Evolutionary conservation across 2,797 vertebrate species (phyloP).

Genomic region (Nyctibius grandis): DNA sequence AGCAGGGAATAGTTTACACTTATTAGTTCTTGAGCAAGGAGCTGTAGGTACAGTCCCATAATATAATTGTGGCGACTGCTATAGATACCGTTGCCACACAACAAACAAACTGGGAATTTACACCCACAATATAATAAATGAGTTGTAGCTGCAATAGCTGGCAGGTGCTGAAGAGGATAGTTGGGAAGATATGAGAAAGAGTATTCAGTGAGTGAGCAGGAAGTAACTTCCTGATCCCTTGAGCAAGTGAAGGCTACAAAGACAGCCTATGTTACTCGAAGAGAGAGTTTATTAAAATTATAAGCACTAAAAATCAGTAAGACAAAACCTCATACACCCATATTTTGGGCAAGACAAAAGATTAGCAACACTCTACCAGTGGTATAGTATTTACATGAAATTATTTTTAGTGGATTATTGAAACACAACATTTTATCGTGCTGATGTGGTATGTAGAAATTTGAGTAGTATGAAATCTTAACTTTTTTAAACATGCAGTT

Average conservation of each 20-base stretch:
- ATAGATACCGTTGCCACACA: neutral
- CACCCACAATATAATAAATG: neutral
- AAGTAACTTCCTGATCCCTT: neutral
- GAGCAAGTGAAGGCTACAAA: neutral
- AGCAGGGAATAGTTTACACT: neutral
- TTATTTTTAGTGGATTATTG: neutral
- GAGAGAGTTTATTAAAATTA: neutral
- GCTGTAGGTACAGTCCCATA: neutral
- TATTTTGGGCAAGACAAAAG: neutral
- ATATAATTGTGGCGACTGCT: neutral
- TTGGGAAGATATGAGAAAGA: neutral
- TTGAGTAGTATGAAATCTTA: neutral
- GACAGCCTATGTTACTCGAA: neutral
- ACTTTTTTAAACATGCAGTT: neutral
- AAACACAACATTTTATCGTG: neutral
- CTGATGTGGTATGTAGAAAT: neutral
- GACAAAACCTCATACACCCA: neutral
- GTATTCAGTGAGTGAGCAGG: neutral
- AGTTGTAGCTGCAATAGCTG: neutral
- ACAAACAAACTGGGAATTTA: conserved; percentile 37
- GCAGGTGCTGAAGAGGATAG: neutral
- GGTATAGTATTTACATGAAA: neutral
- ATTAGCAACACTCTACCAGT: neutral
- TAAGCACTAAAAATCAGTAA: neutral
- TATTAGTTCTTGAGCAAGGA: neutral